phyloP scores from a whole-genome alignment of 2,113 vertebrate genomes.

The Epinephelus cyanopodus region DNA sequence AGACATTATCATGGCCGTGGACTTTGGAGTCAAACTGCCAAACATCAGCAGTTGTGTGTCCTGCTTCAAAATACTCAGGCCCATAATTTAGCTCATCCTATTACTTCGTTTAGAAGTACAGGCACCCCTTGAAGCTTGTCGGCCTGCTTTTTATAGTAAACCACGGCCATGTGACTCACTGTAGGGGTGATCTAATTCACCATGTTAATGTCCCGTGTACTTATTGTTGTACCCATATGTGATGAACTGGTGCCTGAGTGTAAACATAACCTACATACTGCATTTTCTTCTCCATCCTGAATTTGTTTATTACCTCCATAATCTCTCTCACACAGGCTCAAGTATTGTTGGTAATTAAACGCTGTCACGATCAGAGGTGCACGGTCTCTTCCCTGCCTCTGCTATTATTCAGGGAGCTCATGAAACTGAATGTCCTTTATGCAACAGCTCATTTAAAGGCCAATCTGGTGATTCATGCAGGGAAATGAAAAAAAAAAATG shows the following conservation, averaged over 20 bases:
- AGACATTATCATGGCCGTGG: background rate
- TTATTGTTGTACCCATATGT: constrained; percentile 2
- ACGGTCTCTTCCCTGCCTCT: constrained; percentile 24
- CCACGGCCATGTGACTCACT: background rate
- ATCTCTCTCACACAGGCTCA: constrained; percentile 26
- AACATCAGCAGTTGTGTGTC: background rate
- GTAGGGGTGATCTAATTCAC: background rate
- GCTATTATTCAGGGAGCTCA: constrained; percentile 59
- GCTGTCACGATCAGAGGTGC: constrained; percentile 23
- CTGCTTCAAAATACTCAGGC: background rate
- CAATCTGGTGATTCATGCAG: constrained; percentile 58
- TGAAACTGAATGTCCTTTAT: constrained; percentile 71
- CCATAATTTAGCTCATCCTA: background rate
- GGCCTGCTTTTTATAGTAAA: constrained; percentile 6
- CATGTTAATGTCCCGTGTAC: background rate
- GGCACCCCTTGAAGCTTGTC: background rate
- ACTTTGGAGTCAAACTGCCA: too few relatives aligned
- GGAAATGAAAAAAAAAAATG: constrained; percentile 37
- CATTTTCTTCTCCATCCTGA: background rate
- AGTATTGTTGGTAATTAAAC: constrained; percentile 41
- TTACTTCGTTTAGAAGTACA: background rate
- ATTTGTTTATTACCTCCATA: constrained; percentile 19
- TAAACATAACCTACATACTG: constrained; percentile 2
- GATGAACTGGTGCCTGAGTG: background rate
- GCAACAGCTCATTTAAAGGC: constrained; percentile 71